These are phyloP conservation scores for Notechis scutatus DNA, from an alignment of 2,113 vertebrate species.

Conservation along the genomic window DNA sequence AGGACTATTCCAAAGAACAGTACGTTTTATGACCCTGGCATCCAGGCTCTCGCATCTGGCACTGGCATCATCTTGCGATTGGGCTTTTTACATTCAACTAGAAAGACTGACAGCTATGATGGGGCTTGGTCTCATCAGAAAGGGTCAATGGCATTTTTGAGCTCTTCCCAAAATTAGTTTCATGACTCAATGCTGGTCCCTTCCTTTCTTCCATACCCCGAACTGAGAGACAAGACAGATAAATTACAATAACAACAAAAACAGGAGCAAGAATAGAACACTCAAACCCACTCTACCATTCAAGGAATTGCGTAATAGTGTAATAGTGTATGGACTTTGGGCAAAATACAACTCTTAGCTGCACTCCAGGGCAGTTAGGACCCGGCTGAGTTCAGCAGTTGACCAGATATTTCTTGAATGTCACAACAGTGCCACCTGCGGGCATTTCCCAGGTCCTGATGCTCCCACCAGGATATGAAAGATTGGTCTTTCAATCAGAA, in stretches of 20 bases:
- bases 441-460: neutral
- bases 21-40: neutral
- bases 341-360: neutral
- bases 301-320: neutral
- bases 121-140: neutral
- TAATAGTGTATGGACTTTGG: neutral
- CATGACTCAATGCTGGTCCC: neutral
- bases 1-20: neutral
- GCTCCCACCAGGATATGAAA: neutral
- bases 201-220: neutral
- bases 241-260: neutral
- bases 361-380: neutral
- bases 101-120: neutral
- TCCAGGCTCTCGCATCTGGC: neutral
- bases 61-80: neutral
- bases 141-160: neutral
- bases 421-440: slow-evolving; percentile 6
- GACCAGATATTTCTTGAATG: too few species aligned
- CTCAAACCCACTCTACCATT: neutral
- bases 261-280: neutral
- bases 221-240: neutral
- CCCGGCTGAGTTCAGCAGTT: neutral
- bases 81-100: neutral
- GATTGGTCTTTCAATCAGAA: neutral
- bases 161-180: neutral